Evolutionary conservation across 2,797 vertebrate genomes (phyloP), one percentile per base, ranked within the genome.

Genomic region (Avahi laniger): DNA sequence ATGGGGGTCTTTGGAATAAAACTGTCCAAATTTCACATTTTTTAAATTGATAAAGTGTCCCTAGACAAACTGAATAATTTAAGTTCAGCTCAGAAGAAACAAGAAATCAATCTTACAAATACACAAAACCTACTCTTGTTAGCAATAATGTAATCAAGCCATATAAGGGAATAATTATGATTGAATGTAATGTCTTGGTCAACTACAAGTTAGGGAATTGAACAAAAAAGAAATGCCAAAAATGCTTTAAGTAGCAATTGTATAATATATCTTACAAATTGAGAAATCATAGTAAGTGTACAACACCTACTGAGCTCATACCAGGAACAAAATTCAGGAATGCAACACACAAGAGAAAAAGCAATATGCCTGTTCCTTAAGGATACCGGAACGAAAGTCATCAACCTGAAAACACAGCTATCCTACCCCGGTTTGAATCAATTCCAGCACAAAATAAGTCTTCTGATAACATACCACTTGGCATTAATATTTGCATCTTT

Each of bases 1-100:
- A 80, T 59, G 61, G 92, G 92, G 89, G n/a, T 92, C 35, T 96
- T 87, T 83, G 70, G 57, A 92, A 87, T 85, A 92, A 80, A 94
- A 72, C 14, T 75, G 22, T 67, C 30, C 14, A 73, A 83, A 57
- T 91, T 88, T 96, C 50, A 86, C 38, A 18, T 61, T 73, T 93
- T 96, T 92, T 65, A 18, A 65, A 82, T 33, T 84, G 24, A 93
- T 18, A 84, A 75, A 76, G 48, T 35, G 8, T 73, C 41, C 65
- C 12, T 38, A 82, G 26, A 82, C 24, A 2, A 92, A 52, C 8
- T 63, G 28, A 54, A 57, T 43, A 90, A 38, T 52, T 72, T 61
- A 89, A 83, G 24, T 33, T 28, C 11, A 84, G 81, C 33, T 84
- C n/a, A 95, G 41, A 75, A 93, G 30, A 93, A 93, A 79, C 4